Evolutionary conservation across 2,113 vertebrate genomes (phyloP), one percentile per base, ranked within the genome.

Genomic region (Sisor rabdophorus): DNA sequence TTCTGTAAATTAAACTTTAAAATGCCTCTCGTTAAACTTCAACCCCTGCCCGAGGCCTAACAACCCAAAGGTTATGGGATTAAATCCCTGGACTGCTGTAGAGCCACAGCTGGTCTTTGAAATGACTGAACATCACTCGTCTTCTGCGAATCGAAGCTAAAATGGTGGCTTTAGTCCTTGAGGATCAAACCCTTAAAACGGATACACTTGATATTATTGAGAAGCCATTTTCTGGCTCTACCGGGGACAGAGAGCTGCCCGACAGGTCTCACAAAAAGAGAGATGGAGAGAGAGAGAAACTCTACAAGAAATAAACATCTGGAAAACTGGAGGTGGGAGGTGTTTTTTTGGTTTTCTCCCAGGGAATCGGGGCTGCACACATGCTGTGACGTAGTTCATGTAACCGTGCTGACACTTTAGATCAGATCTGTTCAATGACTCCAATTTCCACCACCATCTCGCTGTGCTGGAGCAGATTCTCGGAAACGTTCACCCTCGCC

Each of bases 181-280:
- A 12, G 60, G n/a, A n/a, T n/a, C n/a, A n/a, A n/a, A n/a, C n/a
- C n/a, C n/a, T n/a, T n/a, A n/a, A n/a, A n/a, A n/a, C n/a, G n/a
- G n/a, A n/a, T n/a, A n/a, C n/a, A n/a, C n/a, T n/a, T n/a, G n/a
- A 48, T 71, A 78, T 81, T 81, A 81, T 78, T 78, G 65, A 78
- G 47, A 60, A 70, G 54, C 61, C 75, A 73, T 80, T 44, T 67
- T 58, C 71, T 11, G n/a, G n/a, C n/a, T n/a, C n/a, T n/a, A n/a
- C n/a, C n/a, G 53, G 44, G 73, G 59, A 32, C 50, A 56, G 56
- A 11, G 5, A 47, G 54, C 75, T 74, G 75, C 74, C 52, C 59
- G 26, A 22, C 52, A 52, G 47, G 24, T 32, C 19, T 44, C 48
- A 54, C 53, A 65, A 16, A 47, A 60, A 48, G 56, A 73, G 19